phyloP scores from a whole-genome alignment of 2,797 vertebrate genomes.

The Squalus acanthias region DNA sequence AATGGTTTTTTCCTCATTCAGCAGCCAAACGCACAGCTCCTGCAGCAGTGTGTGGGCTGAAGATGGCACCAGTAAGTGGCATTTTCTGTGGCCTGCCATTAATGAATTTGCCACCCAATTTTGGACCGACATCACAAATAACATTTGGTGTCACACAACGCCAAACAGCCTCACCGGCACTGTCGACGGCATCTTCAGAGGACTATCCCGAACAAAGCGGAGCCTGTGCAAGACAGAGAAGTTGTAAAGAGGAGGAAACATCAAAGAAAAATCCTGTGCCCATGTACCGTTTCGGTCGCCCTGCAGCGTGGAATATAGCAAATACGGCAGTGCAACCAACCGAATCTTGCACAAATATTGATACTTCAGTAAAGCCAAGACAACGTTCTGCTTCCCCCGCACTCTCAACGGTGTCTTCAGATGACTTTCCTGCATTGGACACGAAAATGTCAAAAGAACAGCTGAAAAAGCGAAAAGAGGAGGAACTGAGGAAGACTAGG shows the following conservation, averaged over 20 bases:
- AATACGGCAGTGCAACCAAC: background rate
- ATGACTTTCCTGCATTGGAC: constrained; percentile 54
- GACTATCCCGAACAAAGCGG: background rate
- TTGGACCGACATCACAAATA: background rate
- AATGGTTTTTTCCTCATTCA: background rate
- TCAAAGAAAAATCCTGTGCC: background rate
- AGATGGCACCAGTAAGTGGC: background rate
- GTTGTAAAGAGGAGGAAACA: background rate
- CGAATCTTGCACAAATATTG: background rate
- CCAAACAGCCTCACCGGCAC: background rate
- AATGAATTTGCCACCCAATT: no score
- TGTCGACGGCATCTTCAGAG: background rate
- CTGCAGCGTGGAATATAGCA: background rate
- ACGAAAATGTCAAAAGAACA: constrained; percentile 43
- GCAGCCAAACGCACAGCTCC: no score
- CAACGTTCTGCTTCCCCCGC: background rate
- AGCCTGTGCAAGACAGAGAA: background rate
- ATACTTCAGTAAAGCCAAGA: background rate
- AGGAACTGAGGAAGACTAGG: background rate
- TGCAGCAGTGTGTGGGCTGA: no score
- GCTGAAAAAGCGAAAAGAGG: constrained; percentile 46
- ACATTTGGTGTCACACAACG: background rate
- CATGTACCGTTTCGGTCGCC: background rate
- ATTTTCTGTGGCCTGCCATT: no score
- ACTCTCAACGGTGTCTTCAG: background rate